Conservation (phyloP, 1,140 invertebrate species). For the Zaprionus africanus region DNA sequence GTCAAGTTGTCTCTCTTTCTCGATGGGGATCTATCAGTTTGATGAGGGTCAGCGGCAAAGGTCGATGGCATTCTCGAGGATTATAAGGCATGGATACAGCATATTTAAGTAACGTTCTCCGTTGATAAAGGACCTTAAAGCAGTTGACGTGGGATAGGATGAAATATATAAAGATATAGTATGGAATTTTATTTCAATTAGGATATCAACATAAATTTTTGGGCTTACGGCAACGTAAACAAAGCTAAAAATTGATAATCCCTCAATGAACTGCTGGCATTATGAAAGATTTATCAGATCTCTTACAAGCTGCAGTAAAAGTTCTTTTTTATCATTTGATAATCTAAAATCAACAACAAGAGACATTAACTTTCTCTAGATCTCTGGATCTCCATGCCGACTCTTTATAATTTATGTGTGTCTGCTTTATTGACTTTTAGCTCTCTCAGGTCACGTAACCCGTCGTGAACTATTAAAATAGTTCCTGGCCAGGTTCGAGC, state of each 20-base stretch:
- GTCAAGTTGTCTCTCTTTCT: constrained; percentile 32
- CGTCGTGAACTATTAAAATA: constrained; percentile 2
- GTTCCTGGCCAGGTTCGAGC: neutral
- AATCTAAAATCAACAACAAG: neutral
- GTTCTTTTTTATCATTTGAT: neutral
- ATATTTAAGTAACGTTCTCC: constrained; percentile 23
- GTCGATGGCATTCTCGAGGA: constrained; percentile 46
- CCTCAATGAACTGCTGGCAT: neutral
- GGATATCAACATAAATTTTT: neutral
- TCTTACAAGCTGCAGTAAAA: neutral
- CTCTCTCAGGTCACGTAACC: neutral
- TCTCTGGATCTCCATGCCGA: neutral
- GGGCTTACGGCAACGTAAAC: neutral
- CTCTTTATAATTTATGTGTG: neutral
- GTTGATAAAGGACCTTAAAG: constrained; percentile 34
- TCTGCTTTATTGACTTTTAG: neutral
- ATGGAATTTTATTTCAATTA: neutral
- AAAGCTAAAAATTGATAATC: neutral
- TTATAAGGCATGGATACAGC: constrained; percentile 34
- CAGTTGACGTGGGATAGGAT: too few relatives aligned
- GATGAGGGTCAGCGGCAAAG: constrained; percentile 51
- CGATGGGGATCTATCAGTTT: constrained; percentile 58
- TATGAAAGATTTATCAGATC: neutral
- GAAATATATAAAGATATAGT: constrained; percentile 13
- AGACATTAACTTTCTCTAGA: neutral